phyloP scores from a whole-genome alignment of 2,888 invertebrate genomes.

The Hanleya hanleyi region DNA sequence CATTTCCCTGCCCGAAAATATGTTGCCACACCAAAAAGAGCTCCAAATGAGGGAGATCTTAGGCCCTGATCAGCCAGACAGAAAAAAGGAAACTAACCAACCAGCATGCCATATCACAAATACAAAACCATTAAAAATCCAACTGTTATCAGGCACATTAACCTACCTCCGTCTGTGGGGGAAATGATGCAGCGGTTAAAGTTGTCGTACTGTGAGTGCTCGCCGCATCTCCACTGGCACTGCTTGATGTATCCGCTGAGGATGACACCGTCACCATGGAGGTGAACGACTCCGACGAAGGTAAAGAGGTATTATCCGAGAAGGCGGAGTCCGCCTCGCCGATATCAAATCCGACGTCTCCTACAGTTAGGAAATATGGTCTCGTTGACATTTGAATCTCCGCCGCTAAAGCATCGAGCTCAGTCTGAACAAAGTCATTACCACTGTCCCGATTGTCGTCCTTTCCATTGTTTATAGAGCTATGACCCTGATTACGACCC shows the following conservation, averaged over 20 bases:
- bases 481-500: neutral
- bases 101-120: too few relatives aligned
- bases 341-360: slow-evolving; percentile 78
- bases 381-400: slow-evolving; percentile 61
- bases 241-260: slow-evolving; percentile 55
- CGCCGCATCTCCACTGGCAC: slow-evolving; percentile 53
- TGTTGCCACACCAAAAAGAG: too few relatives aligned
- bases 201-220: slow-evolving; percentile 51
- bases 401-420: slow-evolving; percentile 61
- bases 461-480: neutral
- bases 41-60: too few relatives aligned
- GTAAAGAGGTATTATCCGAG: slow-evolving; percentile 95
- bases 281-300: slow-evolving; percentile 94
- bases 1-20: too few relatives aligned
- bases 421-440: slow-evolving; percentile 57
- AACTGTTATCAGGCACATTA: too few relatives aligned
- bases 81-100: too few relatives aligned
- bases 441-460: slow-evolving; percentile 46
- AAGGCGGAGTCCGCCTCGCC: slow-evolving; percentile 99
- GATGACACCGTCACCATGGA: slow-evolving; percentile 76
- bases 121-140: too few relatives aligned
- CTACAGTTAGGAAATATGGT: neutral
- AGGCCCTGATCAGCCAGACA: too few relatives aligned
- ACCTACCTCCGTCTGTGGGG: slow-evolving; percentile 52
- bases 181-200: slow-evolving; percentile 44